Conservation (phyloP, 2,113 vertebrate genomes). For the Eurypyga helias region DNA sequence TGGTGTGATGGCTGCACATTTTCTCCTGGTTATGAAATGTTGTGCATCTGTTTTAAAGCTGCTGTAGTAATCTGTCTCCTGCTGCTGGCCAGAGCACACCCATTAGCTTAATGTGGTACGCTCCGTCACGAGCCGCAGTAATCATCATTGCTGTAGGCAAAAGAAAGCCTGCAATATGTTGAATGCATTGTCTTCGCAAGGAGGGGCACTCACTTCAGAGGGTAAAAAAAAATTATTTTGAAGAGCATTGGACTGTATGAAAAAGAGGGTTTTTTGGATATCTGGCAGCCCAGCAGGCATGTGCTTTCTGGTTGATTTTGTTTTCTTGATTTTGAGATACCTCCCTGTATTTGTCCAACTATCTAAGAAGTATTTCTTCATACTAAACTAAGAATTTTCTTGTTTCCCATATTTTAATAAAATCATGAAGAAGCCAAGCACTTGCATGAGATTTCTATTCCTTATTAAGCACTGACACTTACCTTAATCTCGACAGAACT, state of each 20-base stretch:
- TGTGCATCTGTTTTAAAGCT: constrained; percentile 63
- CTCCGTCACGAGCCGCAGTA: not conserved
- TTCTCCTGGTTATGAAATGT: constrained; percentile 16
- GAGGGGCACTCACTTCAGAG: not conserved
- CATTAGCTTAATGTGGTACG: not conserved
- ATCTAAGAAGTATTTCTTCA: not conserved
- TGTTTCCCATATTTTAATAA: not conserved
- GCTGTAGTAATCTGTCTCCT: constrained; percentile 19
- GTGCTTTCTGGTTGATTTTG: not conserved
- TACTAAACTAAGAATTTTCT: not conserved
- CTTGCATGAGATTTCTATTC: not conserved
- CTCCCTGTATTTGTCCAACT: not conserved
- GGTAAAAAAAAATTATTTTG: not conserved
- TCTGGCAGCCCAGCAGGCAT: not conserved
- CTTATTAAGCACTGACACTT: not conserved
- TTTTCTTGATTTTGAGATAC: not conserved
- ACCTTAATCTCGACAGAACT: not conserved
- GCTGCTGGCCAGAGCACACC: constrained; percentile 28
- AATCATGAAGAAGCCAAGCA: not conserved
- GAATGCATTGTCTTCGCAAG: not conserved
- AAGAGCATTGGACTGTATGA: not conserved
- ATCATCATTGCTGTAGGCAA: not conserved
- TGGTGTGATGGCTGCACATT: constrained; percentile 9
- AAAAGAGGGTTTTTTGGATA: not conserved
- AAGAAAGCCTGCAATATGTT: not conserved